phyloP scores from a whole-genome alignment of 1,140 invertebrate genomes.

The Conus betulinus region DNA sequence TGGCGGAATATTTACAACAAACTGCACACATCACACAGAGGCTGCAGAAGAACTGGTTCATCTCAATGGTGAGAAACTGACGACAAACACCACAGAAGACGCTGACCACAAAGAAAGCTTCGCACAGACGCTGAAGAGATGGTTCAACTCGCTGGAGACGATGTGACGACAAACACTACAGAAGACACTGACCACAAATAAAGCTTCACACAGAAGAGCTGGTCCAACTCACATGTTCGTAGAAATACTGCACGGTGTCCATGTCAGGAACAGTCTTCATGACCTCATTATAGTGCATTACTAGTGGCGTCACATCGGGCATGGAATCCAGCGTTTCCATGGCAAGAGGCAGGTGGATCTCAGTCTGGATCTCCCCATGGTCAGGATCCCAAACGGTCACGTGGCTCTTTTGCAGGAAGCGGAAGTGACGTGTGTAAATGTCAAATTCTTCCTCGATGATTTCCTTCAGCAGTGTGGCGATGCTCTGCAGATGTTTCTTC shows the following conservation, averaged over 20 bases:
- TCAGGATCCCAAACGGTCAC: conserved; percentile 86
- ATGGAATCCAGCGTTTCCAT: conserved; percentile 92
- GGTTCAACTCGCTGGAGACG: too few relatives aligned
- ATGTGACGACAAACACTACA: too few relatives aligned
- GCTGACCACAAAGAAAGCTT: too few relatives aligned
- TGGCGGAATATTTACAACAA: too few relatives aligned
- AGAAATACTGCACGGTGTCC: conserved; percentile 21
- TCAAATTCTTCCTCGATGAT: conserved; percentile 51
- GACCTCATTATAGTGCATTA: conserved; percentile 40
- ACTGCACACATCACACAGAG: too few relatives aligned
- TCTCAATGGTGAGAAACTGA: too few relatives aligned
- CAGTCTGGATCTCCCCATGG: conserved; percentile 85
- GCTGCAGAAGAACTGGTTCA: too few relatives aligned
- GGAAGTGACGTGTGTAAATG: conserved; percentile 41
- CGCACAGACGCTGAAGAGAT: too few relatives aligned
- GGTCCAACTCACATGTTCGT: conserved; percentile 8
- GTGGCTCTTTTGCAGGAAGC: conserved; percentile 53
- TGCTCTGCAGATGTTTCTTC: conserved; percentile 36
- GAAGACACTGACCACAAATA: neutral
- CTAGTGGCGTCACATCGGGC: conserved; percentile 78
- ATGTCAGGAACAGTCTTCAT: conserved; percentile 30
- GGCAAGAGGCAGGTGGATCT: conserved; percentile 91
- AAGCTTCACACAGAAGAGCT: neutral
- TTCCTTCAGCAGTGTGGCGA: conserved; percentile 44
- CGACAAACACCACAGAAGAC: too few relatives aligned